Evolutionary conservation across 2,888 invertebrate species (phyloP).

Genomic region (Electrophaes corylata): DNA sequence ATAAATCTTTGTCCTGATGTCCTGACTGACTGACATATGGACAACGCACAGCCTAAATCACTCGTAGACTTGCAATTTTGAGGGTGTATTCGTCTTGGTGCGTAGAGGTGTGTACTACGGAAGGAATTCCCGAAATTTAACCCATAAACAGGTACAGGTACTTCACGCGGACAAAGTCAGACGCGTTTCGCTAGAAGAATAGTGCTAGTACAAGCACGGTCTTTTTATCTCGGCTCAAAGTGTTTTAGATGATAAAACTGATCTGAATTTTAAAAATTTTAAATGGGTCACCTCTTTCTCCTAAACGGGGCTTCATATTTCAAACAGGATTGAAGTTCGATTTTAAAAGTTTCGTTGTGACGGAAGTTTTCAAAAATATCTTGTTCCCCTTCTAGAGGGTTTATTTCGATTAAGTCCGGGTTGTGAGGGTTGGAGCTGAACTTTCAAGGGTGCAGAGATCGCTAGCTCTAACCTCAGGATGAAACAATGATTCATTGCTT

Average conservation of each 20-base stretch:
- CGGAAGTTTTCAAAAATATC: constrained; percentile 31
- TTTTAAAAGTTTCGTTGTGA: constrained; percentile 33
- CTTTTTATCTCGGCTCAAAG: background rate
- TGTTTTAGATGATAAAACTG: background rate
- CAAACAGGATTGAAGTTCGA: constrained; percentile 20
- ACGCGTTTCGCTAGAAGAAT: too few species aligned
- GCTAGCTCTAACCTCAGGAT: constrained; percentile 26
- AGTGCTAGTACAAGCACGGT: background rate
- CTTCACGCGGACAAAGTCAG: too few species aligned
- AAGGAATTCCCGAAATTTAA: too few species aligned
- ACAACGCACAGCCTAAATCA: too few species aligned
- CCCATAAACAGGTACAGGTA: too few species aligned
- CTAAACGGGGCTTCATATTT: constrained; percentile 23
- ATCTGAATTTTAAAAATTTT: constrained; percentile 15
- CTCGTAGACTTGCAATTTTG: too few species aligned
- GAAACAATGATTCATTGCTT: constrained; percentile 37
- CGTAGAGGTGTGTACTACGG: too few species aligned
- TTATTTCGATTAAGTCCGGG: constrained; percentile 53
- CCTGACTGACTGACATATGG: too few species aligned
- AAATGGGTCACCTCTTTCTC: constrained; percentile 27
- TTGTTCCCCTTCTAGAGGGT: constrained; percentile 42
- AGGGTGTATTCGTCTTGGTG: too few species aligned
- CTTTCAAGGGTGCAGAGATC: constrained; percentile 39
- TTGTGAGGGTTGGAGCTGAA: constrained; percentile 38
- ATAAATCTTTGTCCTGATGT: too few species aligned